Evolutionary conservation across 2,888 invertebrate species (phyloP), one percentile per base, ranked within the genome.

Genomic region (Cryptocheilus praepositus): DNA sequence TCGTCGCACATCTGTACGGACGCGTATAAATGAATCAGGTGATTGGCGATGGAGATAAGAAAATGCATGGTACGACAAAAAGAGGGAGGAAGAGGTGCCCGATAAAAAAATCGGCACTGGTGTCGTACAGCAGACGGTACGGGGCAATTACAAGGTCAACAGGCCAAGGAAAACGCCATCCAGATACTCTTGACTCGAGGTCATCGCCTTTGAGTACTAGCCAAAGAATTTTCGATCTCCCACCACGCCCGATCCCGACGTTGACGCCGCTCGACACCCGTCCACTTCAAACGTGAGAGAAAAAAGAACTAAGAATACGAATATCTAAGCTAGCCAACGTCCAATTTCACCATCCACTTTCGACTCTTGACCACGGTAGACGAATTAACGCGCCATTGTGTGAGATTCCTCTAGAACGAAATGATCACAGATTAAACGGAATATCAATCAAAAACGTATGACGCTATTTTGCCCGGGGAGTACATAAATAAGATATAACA

Each of bases 91-190:
- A 64, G 68, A 53, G 22, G 59, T 43, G 21, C 4, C 52, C 70
- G 73, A 77, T 77, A 77, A 77, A 75, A n/a, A 73, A 66, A 45
- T 49, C 56, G 71, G 61, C 54, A 66, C 67, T 70, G 13, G 8
- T 36, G 49, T 63, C 58, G 65, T 67, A 64, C 60, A 68, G 67
- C 70, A 67, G 65, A 73, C 77, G 69, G 56, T 75, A 71, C 65
- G 71, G 71, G 71, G 76, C 73, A 77, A 77, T 76, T 76, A 77
- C 77, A 78, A 77, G 77, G 77, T 77, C 77, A 78, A 77, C 77
- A 71, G 77, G 77, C 76, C 77, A 78, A 78, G 77, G 77, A 78
- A 78, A 78, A 78, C 77, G 70, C 76, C 77, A 71, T 78, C 75
- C 75, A 74, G 77, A 77, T 78, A 78, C 73, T 76, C 73, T 68